phyloP scores from a whole-genome alignment of 2,888 invertebrate genomes.

The Plutella xylostella region DNA sequence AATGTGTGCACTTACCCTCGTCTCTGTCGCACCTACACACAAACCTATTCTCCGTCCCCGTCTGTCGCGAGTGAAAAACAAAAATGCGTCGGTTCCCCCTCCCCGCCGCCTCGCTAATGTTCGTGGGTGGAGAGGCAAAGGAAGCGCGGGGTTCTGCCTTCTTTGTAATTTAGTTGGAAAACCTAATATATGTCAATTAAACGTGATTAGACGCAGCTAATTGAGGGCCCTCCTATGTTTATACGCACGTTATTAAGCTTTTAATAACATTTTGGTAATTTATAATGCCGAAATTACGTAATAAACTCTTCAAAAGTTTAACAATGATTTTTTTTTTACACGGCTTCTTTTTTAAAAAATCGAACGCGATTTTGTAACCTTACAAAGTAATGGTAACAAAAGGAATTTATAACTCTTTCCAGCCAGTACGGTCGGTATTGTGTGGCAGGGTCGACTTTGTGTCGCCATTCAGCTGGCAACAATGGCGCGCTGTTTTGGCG shows the following conservation, averaged over 20 bases:
- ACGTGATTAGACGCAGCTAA: slow-evolving; percentile 51
- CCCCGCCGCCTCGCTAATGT: slow-evolving; percentile 52
- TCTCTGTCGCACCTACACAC: slow-evolving; percentile 39
- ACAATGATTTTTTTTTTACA: too few relatives aligned
- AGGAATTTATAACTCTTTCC: slow-evolving; percentile 37
- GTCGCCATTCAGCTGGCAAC: slow-evolving; percentile 45
- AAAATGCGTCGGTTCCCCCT: slow-evolving; percentile 57
- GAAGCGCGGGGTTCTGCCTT: slow-evolving; percentile 41
- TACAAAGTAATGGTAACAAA: not conserved
- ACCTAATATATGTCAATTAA: slow-evolving; percentile 67
- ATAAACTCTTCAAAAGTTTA: too few relatives aligned
- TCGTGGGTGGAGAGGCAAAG: slow-evolving; percentile 36
- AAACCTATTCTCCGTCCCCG: slow-evolving; percentile 27
- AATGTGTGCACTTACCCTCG: slow-evolving; percentile 63
- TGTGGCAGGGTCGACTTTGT: slow-evolving; percentile 38
- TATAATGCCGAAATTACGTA: not conserved
- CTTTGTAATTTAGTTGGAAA: slow-evolving; percentile 60
- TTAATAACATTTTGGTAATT: slow-evolving; percentile 35
- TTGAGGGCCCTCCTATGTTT: slow-evolving; percentile 41
- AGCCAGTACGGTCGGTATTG: slow-evolving; percentile 32
- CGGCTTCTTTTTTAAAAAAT: not conserved
- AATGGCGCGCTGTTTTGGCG: slow-evolving; percentile 61
- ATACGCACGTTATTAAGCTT: slow-evolving; percentile 47
- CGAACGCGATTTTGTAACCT: not conserved
- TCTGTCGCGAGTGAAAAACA: slow-evolving; percentile 53